A percentile compares a stretch with the other conserved stretches of the same genome.
Evolutionary conservation across 2,113 vertebrate genomes (phyloP).

Genomic region (Mustela nigripes): DNA sequence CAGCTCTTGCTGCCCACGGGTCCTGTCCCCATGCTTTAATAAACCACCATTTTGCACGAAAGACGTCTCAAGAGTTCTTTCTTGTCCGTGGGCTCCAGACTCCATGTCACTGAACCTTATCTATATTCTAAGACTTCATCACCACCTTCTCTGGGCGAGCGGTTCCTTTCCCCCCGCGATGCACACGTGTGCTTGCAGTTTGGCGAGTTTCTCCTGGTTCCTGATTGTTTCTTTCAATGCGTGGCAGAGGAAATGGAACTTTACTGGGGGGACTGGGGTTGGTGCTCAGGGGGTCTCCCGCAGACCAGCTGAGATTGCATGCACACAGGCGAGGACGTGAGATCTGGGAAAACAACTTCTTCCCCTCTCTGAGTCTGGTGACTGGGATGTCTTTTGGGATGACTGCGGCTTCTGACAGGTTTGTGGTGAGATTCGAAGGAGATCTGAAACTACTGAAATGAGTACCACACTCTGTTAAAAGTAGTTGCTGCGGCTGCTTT

Average conservation of each 20-base stretch:
- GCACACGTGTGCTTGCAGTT: background rate
- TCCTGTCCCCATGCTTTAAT: too few relatives aligned
- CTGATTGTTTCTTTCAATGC: background rate
- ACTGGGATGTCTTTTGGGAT: too few relatives aligned
- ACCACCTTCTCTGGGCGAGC: background rate
- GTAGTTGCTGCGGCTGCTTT: background rate
- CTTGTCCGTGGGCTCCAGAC: too few relatives aligned
- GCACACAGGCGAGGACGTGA: background rate
- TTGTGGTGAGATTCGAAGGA: background rate
- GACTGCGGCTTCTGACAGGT: background rate
- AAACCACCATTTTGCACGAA: too few relatives aligned
- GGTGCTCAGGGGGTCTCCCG: background rate
- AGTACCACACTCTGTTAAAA: background rate
- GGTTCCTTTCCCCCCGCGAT: background rate
- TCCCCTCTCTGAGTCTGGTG: background rate
- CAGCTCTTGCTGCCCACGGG: too few relatives aligned
- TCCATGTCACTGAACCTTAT: too few relatives aligned
- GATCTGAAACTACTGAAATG: background rate
- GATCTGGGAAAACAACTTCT: background rate
- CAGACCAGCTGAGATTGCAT: background rate
- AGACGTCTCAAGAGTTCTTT: too few relatives aligned
- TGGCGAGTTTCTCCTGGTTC: background rate
- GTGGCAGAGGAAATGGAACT: background rate
- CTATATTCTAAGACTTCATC: too few relatives aligned
- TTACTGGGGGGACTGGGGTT: background rate